Conservation (phyloP, 2,797 vertebrate species). For the Ataeniobius toweri region DNA sequence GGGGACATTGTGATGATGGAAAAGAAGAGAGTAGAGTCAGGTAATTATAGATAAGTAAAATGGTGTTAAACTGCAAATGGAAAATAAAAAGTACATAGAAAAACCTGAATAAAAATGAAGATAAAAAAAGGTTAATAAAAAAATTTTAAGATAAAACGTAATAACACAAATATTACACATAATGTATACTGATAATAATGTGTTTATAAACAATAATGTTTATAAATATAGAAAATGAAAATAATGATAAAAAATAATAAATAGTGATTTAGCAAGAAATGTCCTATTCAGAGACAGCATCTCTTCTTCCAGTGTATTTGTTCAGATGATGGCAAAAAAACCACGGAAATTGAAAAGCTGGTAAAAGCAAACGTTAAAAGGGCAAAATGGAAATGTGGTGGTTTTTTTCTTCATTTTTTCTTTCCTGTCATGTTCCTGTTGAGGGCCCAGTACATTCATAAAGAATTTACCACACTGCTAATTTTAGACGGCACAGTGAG, state of each 20-base stretch:
- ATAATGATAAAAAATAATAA: too few species aligned
- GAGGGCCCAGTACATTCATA: conserved; percentile 63
- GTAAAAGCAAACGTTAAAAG: conserved; percentile 32
- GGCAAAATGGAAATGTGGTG: conserved; percentile 59
- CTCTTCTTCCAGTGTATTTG: too few species aligned
- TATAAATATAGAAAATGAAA: too few species aligned
- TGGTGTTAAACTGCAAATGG: background rate
- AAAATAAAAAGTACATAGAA: background rate
- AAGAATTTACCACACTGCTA: conserved; percentile 75
- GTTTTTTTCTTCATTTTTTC: conserved; percentile 33
- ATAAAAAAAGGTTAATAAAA: background rate
- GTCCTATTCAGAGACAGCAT: too few species aligned
- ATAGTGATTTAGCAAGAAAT: too few species aligned
- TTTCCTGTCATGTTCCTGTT: conserved; percentile 33
- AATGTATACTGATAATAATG: too few species aligned
- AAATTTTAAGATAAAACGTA: background rate
- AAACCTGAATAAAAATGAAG: background rate
- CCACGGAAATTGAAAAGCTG: conserved; percentile 30
- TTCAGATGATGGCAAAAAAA: too few species aligned
- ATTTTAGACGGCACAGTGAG: conserved; percentile 68
- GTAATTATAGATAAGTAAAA: background rate
- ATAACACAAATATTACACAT: background rate
- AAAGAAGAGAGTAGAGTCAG: background rate
- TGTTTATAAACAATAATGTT: too few species aligned
- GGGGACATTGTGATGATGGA: background rate